phyloP scores from a whole-genome alignment of 2,113 vertebrate genomes.

The Promerops cafer region DNA sequence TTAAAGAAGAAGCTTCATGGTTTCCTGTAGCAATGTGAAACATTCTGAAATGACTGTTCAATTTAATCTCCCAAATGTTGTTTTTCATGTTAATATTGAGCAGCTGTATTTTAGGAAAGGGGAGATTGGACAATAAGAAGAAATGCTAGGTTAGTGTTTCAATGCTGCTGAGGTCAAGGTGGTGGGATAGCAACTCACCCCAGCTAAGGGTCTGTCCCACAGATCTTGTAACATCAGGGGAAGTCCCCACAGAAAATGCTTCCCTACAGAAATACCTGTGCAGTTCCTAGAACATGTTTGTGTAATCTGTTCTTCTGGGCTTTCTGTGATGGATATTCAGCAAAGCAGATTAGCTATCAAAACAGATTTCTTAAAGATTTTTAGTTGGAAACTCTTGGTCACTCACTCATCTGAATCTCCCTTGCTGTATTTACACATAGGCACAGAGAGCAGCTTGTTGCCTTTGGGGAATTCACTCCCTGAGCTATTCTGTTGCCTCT shows the following conservation, averaged over 20 bases:
- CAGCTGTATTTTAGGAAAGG: not conserved
- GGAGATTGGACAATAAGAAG: not conserved
- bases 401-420: not conserved
- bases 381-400: not conserved
- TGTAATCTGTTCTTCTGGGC: not conserved
- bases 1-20: not conserved
- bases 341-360: not conserved
- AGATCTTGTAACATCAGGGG: not conserved
- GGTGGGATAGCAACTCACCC: not conserved
- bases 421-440: not conserved
- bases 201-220: not conserved
- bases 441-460: rapidly evolving
- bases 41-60: not conserved
- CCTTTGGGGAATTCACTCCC: not conserved
- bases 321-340: not conserved
- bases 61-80: not conserved
- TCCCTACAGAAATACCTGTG: not conserved
- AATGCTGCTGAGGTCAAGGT: not conserved
- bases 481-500: not conserved
- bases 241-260: not conserved
- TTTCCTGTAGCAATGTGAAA: not conserved
- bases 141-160: not conserved
- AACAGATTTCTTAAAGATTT: not conserved
- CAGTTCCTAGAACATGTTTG: rapidly evolving
- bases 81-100: not conserved